Evolutionary conservation across 2,888 invertebrate species (phyloP), one percentile per base, ranked within the genome.

Genomic region (Himalopsyche kuldschensis): DNA sequence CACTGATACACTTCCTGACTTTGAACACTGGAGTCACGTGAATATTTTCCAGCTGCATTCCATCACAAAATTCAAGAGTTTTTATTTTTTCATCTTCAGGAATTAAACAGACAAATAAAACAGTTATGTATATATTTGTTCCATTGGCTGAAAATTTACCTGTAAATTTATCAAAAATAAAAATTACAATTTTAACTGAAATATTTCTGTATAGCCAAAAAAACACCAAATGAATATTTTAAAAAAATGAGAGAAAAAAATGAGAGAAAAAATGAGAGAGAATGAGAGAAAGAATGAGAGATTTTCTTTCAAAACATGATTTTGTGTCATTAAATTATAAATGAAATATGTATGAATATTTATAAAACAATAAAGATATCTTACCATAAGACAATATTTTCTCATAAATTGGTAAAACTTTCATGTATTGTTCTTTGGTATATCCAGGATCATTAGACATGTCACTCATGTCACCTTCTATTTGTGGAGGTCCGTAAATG

Each of bases 401-500:
- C 78, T 91, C 89, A 88, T 89, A 91, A 3, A 92, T 89, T 87
- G 88, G 90, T 88, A 89, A 89, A 55, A 90, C 91, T 87, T 90
- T 89, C 85, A 90, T 90, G 77, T 87, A 89, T 86, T 92, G 91
- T 79, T 90, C 88, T 0, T 89, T 88, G 3, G 89, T 90, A 85
- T 92, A 92, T 0, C 92, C 92, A 20, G 80, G 79, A n/a, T 31
- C n/a, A 17, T 88, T 88, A 30, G 75, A 79, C 4, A 30, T 32
- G 17, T 88, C 87, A 31, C 87, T 87, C 11, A 89, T 86, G 84
- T 92, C 92, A 24, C 90, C 90, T 88, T 91, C 92, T 75, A 85
- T 85, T 80, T 88, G 89, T 1, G 93, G 93, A 78, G 91, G 90
- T 3, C 93, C 93, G 88, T 90, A 93, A 79, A 93, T 88, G 15